Base-by-base conservation (phyloP, 92 coral and sea anemone species). In the Epizoanthus illoricatus region DNA sequence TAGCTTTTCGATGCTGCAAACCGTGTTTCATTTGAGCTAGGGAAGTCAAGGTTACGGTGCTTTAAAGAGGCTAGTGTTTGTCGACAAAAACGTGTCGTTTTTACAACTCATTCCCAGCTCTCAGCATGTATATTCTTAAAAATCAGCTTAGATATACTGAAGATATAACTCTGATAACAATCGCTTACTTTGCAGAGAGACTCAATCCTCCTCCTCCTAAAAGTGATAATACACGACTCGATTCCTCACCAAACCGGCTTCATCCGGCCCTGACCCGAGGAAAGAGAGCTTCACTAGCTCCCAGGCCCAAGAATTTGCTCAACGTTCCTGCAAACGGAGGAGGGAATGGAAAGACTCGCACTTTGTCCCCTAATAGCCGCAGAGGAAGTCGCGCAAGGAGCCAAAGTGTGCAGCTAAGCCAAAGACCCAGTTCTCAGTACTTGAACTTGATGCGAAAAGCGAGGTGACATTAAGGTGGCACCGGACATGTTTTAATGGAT, bases 191-290 rank as follows among this genome's bases (percentile, higher is more conserved):
- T 74, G 63, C 84, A 92, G 97, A 92, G 72, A 86, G 94, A 16
- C 88, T 92, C 45, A 92, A 92, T 64, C 97, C 97, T 54, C 94
- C 97, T 17, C 97, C 94, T 10, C 92, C 94, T 9, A 92, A 92
- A 72, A 84, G 74, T 65, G 91, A 90, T 43, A 71, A 72, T 16
- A 61, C 87, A 11, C 65, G 87, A 23, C 75, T 83, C 42, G 88
- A 80, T 4, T 85, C 92, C 24, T 76, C 69, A 19, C 90, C 97
- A 4, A 85, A 63, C 82, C 80, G 81, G 45, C 79, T 86, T 5
- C 91, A 92, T 52, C 86, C 87, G 15, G 94, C 89, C 2, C 67
- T 89, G 9, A 84, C 90, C 10, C 91, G 91, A 59, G 93, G 93
- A 16, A 92, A 92, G 64, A 70, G 97, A 83, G 90, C 90, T 10